Conservation (phyloP, 2,888 invertebrate genomes). For the Dicycla oo region DNA sequence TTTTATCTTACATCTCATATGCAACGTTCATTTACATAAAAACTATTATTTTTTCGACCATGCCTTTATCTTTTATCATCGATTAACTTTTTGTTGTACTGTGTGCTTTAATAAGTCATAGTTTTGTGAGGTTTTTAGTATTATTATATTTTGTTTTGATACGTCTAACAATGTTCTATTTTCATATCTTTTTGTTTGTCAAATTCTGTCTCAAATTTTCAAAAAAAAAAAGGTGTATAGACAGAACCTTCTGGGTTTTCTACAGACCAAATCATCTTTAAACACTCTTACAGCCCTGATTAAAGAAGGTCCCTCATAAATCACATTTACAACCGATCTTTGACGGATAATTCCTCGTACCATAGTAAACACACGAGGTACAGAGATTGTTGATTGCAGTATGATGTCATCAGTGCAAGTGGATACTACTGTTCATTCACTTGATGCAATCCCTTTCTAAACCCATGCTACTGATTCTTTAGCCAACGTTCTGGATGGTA, state of each 20-base stretch:
- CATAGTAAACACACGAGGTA: constrained; percentile 18
- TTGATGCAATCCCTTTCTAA: constrained; percentile 35
- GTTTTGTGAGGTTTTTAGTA: constrained; percentile 24
- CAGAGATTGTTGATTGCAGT: constrained; percentile 41
- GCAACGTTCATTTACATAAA: constrained; percentile 84
- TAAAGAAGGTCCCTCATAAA: background rate
- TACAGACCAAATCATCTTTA: background rate
- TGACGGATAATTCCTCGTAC: constrained; percentile 23
- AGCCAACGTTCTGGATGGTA: background rate
- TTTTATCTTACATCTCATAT: constrained; percentile 74
- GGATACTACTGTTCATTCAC: constrained; percentile 27
- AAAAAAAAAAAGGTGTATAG: background rate
- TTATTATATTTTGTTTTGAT: constrained; percentile 2
- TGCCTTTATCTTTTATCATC: constrained; percentile 74
- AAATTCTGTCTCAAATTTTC: background rate
- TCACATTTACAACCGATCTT: constrained; percentile 22
- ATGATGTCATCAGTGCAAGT: constrained; percentile 41
- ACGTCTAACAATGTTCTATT: background rate
- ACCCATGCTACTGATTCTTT: constrained; percentile 15
- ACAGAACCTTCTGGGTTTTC: background rate
- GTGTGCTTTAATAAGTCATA: constrained; percentile 57
- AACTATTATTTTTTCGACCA: constrained; percentile 82
- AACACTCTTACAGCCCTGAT: background rate
- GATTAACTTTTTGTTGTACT: constrained; percentile 75
- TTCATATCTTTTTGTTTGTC: background rate